Conservation (phyloP, 2,797 vertebrate species). For the Emys orbicularis region DNA sequence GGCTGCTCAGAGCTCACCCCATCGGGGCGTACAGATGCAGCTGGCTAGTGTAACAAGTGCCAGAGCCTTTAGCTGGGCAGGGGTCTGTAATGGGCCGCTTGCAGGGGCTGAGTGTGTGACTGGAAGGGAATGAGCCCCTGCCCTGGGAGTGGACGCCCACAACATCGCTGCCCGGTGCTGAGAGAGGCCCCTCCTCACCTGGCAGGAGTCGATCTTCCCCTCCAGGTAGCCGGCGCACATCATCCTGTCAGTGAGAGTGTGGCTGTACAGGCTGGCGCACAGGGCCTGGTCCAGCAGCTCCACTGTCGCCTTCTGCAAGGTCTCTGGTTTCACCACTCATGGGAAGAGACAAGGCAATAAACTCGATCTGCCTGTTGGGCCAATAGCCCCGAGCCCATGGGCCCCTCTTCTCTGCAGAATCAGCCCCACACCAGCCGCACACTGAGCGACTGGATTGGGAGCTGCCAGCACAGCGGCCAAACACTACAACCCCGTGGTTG, state of each 20-base stretch:
- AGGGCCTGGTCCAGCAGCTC: constrained; percentile 91
- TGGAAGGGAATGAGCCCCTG: neutral
- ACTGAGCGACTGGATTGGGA: neutral
- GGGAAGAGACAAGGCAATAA: fast-evolving
- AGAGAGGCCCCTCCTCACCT: constrained; percentile 80
- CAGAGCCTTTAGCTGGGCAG: neutral
- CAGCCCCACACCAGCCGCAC: neutral
- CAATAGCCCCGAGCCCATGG: too few species aligned
- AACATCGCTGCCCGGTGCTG: neutral
- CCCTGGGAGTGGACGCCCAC: fast-evolving
- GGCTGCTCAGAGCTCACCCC: neutral
- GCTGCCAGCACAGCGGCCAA: neutral
- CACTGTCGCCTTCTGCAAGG: constrained; percentile 94
- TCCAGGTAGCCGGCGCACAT: constrained; percentile 96
- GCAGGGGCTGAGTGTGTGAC: neutral
- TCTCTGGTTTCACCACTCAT: constrained; percentile 86
- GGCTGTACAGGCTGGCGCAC: constrained; percentile 90
- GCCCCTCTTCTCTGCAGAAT: neutral
- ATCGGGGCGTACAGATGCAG: fast-evolving
- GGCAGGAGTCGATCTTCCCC: constrained; percentile 95
- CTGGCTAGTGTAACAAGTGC: neutral
- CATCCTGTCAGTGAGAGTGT: constrained; percentile 90
- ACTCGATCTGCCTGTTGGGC: neutral
- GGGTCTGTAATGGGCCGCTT: neutral
- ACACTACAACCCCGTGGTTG: neutral